Conservation (phyloP, 2,888 invertebrate species). For the Tetropium fuscum region DNA sequence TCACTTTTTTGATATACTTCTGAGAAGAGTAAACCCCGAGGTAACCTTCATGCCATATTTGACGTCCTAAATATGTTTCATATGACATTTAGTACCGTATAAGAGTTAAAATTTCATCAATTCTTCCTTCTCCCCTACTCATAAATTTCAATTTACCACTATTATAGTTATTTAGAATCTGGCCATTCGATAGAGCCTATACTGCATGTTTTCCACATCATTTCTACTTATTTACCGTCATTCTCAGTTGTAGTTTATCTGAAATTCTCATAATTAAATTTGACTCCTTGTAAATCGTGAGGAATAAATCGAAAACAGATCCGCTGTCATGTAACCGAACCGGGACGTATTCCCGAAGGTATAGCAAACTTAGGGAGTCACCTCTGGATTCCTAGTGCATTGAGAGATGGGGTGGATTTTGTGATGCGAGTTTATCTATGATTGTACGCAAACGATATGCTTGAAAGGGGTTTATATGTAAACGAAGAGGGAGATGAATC, state of each 20-base stretch:
- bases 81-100: too few relatives aligned
- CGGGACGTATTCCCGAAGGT: conserved; percentile 9
- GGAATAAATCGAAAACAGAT: neutral
- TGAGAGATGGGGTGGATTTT: conserved; percentile 7
- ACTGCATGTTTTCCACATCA: conserved; percentile 25
- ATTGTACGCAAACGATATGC: conserved; percentile 1
- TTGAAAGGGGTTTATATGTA: neutral
- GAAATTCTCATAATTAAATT: conserved; percentile 31
- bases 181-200: neutral
- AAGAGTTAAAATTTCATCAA: too few relatives aligned
- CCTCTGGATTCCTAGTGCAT: conserved; percentile 8
- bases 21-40: too few relatives aligned
- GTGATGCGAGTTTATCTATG: conserved; percentile 1
- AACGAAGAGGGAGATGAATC: neutral
- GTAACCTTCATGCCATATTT: too few relatives aligned
- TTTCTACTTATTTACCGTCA: conserved; percentile 36
- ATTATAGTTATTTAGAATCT: neutral
- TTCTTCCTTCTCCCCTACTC: neutral
- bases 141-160: neutral
- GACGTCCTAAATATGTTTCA: too few relatives aligned
- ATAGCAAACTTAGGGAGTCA: conserved; percentile 4
- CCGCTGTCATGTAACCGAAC: conserved; percentile 8
- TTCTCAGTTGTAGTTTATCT: conserved; percentile 29
- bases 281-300: conserved; percentile 9
- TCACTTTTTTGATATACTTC: too few relatives aligned